Evolutionary conservation across 2,797 vertebrate species (phyloP).

Genomic region (Potorous gilbertii): DNA sequence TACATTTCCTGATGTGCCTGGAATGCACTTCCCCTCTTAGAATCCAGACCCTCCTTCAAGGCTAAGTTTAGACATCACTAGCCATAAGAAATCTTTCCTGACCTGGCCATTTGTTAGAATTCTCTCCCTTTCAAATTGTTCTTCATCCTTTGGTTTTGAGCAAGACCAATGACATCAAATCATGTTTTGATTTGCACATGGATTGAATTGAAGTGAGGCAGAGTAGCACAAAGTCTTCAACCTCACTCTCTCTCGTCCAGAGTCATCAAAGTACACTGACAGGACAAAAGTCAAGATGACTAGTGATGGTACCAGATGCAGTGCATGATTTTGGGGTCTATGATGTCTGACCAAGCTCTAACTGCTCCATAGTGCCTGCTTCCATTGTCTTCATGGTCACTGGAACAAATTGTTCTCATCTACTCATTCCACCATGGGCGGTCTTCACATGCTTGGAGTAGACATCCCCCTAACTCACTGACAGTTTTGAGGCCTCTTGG

Average conservation of each 20-base stretch:
- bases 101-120: not conserved
- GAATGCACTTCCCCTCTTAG: not conserved
- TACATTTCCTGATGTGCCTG: not conserved
- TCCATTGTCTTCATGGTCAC: not conserved
- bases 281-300: not conserved
- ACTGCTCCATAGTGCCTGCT: not conserved
- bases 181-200: not conserved
- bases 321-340: too few species aligned
- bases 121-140: not conserved
- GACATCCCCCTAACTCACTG: not conserved
- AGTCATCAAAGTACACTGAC: not conserved
- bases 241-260: not conserved
- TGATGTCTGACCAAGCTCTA: not conserved
- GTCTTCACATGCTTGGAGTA: not conserved
- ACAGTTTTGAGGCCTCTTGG: not conserved
- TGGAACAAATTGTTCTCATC: not conserved
- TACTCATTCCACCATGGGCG: not conserved
- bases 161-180: not conserved
- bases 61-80: not conserved
- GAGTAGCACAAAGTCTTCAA: not conserved
- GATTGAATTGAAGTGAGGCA: not conserved
- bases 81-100: not conserved
- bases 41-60: not conserved
- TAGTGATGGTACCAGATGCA: not conserved
- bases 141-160: not conserved